phyloP scores from a whole-genome alignment of 2,888 invertebrate species.

The Nemurella pictetii region DNA sequence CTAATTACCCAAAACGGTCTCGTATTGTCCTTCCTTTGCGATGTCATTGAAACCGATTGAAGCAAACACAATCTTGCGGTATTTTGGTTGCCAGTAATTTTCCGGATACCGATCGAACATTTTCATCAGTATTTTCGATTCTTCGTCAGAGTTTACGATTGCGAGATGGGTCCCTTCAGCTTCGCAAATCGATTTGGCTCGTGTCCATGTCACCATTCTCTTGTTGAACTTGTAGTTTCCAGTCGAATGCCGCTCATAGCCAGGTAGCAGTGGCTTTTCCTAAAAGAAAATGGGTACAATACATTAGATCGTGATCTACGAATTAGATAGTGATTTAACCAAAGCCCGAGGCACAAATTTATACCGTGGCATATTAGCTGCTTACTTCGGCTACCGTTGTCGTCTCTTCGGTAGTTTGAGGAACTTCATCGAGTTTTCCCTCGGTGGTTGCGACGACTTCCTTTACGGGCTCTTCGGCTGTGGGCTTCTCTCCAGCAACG shows the following conservation, averaged over 20 bases:
- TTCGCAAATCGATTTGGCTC: conserved; percentile 4
- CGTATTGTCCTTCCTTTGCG: not conserved
- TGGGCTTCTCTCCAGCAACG: not conserved
- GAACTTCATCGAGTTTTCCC: not conserved
- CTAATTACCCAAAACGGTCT: not conserved
- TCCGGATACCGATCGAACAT: not conserved
- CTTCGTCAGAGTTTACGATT: not conserved
- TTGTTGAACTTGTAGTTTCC: conserved; percentile 16
- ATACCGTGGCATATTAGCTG: too few species aligned
- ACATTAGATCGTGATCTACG: not conserved
- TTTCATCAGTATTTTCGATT: not conserved
- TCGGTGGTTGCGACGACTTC: not conserved
- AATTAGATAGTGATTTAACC: not conserved
- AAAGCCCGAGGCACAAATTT: not conserved
- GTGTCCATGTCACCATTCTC: conserved; percentile 10
- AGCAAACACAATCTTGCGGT: conserved; percentile 1
- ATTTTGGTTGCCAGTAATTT: not conserved
- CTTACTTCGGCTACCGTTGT: not conserved
- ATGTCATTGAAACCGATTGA: conserved; percentile 9
- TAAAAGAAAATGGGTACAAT: not conserved
- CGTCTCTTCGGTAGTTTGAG: not conserved
- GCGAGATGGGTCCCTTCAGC: not conserved
- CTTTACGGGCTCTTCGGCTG: not conserved
- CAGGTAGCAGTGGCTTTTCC: not conserved
- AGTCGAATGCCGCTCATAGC: not conserved